Evolutionary conservation across 2,888 invertebrate species (phyloP), one percentile per base, ranked within the genome.

Genomic region (Hylaea fasciaria): DNA sequence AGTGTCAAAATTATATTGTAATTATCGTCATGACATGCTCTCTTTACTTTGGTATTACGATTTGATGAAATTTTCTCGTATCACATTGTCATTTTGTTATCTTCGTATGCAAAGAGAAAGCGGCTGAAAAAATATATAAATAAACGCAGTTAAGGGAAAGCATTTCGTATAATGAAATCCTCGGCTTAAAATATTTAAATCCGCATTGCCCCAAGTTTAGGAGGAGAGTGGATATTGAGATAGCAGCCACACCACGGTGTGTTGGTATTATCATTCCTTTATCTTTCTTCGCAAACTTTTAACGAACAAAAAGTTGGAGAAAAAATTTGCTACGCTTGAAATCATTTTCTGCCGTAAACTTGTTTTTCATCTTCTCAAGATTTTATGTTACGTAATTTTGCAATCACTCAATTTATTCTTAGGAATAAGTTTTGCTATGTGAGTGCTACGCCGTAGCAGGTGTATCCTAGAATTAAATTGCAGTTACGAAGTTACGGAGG

Each of bases 171-270:
- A 52, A 64, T 62, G 49, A 58, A 60, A 56, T 47, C 52, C 49
- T 54, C 13, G 59, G 57, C 48, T 59, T 49, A 65, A 64, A 63
- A 62, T 64, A 64, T 65, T 65, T 69, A 65, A 65, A 69, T 70
- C 49, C 68, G 47, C 57, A 57, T 55, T 60, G 65, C 51, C 51
- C 22, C 61, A 69, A 64, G 66, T 75, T 66, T 56, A 53, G 56
- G 22, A 49, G 53, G 16, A 16, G 48, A 62, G 32, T 29, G 40
- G 62, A 66, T 66, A 56, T 67, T 66, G 45, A 57, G 47, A 56
- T 45, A 64, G 55, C 41, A 35, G 46, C 60, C 50, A 47, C 28
- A 39, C 56, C 58, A 48, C 57, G 58, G n/a, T 48, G 16, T 41
- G 43, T 13, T 44, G 44, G 39, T 57, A 58, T 63, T 62, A 60